Base-by-base conservation (phyloP, 1,140 invertebrate species). In the Drosophila albomicans region DNA sequence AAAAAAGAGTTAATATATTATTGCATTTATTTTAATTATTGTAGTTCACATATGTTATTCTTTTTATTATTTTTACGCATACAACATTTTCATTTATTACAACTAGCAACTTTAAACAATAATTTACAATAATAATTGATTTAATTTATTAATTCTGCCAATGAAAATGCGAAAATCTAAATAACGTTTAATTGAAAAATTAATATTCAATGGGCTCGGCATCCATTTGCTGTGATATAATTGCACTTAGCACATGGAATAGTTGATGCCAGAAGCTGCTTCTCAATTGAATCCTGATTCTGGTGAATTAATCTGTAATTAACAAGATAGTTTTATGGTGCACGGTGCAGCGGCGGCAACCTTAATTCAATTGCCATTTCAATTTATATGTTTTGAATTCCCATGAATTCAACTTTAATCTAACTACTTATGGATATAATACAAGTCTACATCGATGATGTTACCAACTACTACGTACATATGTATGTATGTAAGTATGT, bases 361-460 rank as follows among this genome's bases (percentile, higher is more conserved):
- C 46, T 73, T 11, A 43, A 66, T 73, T 51, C 52, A 65, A 57
- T 56, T 65, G 13, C 35, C 28, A 58, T 41, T 59, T 45, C 20
- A 45, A 73, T 73, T 67, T 73, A 73, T 59, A 67, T 52, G 63
- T 67, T 66, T 73, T 73, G 45, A 54, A 73, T 66, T 73, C 54
- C 35, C 63, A 73, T 59, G 32, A 67, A 52, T 73, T 73, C 16
- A 38, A 57, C 15, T 38, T 20, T 49, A 25, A 58, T 25, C 16
- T 30, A 1, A 10, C 45, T 49, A 15, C 58, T 28, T 48, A 43
- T 11, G 13, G 16, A 13, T 25, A 16, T 48, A 38, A 43, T 11
- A 52, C n/a, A 49, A 41, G 38, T 30, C 13, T 3, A 51, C 48
- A 51, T 10, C 49, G 20, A 52, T 41, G 32, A 57, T 57, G 16